These are phyloP conservation scores for Sitobion miscanthi DNA, from an alignment of 1,140 invertebrate species.

Conservation along the genomic window DNA sequence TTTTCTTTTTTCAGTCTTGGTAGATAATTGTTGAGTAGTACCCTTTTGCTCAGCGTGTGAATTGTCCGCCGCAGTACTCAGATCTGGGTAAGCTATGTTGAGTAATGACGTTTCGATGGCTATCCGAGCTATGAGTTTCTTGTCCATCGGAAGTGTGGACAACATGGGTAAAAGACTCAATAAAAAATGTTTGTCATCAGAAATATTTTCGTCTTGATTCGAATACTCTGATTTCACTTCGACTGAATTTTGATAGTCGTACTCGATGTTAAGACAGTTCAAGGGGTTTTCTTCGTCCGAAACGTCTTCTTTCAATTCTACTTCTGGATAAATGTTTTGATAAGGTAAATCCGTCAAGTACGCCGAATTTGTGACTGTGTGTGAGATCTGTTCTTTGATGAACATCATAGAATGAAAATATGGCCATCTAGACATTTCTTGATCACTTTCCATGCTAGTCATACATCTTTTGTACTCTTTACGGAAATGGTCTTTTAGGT, in stretches of 20 bases:
- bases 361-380: not conserved
- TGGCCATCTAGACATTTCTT: slow-evolving; percentile 45
- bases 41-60: not conserved
- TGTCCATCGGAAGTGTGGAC: slow-evolving; percentile 19
- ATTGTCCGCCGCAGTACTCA: not conserved
- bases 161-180: slow-evolving; percentile 40
- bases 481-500: slow-evolving; percentile 48
- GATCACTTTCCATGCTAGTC: not conserved
- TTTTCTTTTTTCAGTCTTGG: slow-evolving; percentile 42
- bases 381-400: slow-evolving; percentile 45
- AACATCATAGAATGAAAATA: slow-evolving; percentile 47
- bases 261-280: not conserved
- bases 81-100: slow-evolving; percentile 27
- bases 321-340: slow-evolving; percentile 46
- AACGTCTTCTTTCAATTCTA: not conserved
- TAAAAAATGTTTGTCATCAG: slow-evolving; percentile 46
- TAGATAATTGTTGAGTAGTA: not conserved
- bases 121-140: slow-evolving; percentile 39
- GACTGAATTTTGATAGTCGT: not conserved
- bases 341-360: slow-evolving; percentile 12
- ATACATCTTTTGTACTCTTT: slow-evolving; percentile 45
- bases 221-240: not conserved
- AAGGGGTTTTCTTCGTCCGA: not conserved
- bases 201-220: slow-evolving; percentile 42
- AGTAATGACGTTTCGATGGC: slow-evolving; percentile 32